A percentile compares a stretch with the other conserved stretches of the same genome.
These are phyloP conservation scores for Lasioglossum vierecki DNA, from an alignment of 2,888 invertebrate genomes.

Conservation along the genomic window DNA sequence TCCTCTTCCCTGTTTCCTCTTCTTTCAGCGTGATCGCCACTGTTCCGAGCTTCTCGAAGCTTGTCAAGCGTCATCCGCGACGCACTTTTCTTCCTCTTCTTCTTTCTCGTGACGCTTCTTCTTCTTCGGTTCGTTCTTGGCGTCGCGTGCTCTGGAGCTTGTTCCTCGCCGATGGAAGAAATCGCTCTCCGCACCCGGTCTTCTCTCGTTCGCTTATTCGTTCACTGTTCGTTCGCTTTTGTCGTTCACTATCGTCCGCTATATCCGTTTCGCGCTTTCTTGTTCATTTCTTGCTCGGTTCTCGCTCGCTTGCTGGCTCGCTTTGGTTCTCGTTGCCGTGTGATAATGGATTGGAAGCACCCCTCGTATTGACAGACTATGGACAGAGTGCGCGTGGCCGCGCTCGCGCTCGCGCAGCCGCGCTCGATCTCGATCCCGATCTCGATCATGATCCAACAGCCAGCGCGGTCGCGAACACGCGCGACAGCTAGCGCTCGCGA, in stretches of 20 bases:
- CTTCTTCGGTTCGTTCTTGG: slow-evolving; percentile 20
- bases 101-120: not conserved
- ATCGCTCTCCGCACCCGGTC: slow-evolving; percentile 17
- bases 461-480: slow-evolving; percentile 45
- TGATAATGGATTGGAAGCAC: slow-evolving; percentile 62
- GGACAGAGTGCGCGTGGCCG: slow-evolving; percentile 58
- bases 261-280: not conserved
- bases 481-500: slow-evolving; percentile 21
- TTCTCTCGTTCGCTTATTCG: slow-evolving; percentile 45
- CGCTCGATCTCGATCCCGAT: slow-evolving; percentile 14
- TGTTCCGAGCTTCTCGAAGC: not conserved
- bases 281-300: not conserved
- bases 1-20: slow-evolving; percentile 3
- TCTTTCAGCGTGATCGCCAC: not conserved
- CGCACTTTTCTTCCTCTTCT: not conserved
- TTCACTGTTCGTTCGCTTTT: slow-evolving; percentile 32
- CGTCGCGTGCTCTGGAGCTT: slow-evolving; percentile 11
- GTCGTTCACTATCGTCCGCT: slow-evolving; percentile 33
- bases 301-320: not conserved
- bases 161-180: slow-evolving; percentile 33
- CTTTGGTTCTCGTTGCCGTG: slow-evolving; percentile 27
- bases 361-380: slow-evolving; percentile 70
- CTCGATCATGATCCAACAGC: slow-evolving; percentile 9
- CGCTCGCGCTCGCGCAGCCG: slow-evolving; percentile 43
- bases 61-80: not conserved